Evolutionary conservation across 1,140 invertebrate genomes (phyloP).

Genomic region (Cyclargus thomasi): DNA sequence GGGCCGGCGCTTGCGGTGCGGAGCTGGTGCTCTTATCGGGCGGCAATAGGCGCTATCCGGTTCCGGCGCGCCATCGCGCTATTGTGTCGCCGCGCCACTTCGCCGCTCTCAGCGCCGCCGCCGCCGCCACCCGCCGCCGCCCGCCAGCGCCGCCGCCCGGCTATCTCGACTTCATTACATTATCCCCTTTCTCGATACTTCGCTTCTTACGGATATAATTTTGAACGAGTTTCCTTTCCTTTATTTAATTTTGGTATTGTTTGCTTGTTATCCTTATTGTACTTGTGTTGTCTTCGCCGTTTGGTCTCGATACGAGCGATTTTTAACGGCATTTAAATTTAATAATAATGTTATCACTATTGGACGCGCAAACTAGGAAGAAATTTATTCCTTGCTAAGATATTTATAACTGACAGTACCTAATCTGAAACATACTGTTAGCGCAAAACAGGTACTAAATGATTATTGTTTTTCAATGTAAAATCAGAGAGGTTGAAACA

Average conservation of each 20-base stretch:
- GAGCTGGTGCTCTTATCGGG: constrained; percentile 57
- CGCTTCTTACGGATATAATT: constrained; percentile 33
- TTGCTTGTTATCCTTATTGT: constrained; percentile 15
- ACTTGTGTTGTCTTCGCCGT: background rate
- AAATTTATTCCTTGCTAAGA: too few relatives aligned
- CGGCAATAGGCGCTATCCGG: constrained; percentile 73
- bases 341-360: too few relatives aligned
- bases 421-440: too few relatives aligned
- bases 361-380: too few relatives aligned
- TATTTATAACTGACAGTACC: too few relatives aligned
- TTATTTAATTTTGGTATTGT: constrained; percentile 17
- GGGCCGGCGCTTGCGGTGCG: constrained; percentile 43
- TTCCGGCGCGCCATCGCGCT: constrained; percentile 55
- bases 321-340: too few relatives aligned
- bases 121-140: constrained; percentile 40
- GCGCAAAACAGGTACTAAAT: too few relatives aligned
- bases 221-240: constrained; percentile 27
- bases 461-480: too few relatives aligned
- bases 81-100: constrained; percentile 29
- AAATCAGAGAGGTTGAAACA: too few relatives aligned
- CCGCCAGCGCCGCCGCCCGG: constrained; percentile 38
- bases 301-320: background rate
- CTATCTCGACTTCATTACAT: constrained; percentile 55
- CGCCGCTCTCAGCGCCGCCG: constrained; percentile 33
- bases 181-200: constrained; percentile 51